Conservation (phyloP, 2,888 invertebrate species). For the Drosophila monieri region DNA sequence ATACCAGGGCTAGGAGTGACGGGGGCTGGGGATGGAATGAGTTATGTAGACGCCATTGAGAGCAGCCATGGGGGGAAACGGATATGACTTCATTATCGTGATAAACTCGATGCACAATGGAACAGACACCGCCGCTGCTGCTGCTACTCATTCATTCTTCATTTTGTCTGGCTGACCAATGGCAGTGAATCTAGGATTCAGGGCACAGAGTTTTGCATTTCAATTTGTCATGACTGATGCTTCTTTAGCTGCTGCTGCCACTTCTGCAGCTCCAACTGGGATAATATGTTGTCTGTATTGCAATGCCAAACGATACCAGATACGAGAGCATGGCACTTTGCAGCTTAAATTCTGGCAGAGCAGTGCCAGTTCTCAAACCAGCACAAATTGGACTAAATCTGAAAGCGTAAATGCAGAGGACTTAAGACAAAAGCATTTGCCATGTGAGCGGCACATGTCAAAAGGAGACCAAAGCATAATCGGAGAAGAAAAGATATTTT, state of each 20-base stretch:
- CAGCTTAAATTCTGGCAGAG: conserved; percentile 33
- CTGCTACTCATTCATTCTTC: conserved; percentile 36
- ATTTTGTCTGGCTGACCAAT: conserved; percentile 43
- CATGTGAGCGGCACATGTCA: conserved; percentile 45
- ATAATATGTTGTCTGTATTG: conserved; percentile 27
- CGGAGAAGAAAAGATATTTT: conserved; percentile 41
- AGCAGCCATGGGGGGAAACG: conserved; percentile 32
- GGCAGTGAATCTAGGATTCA: conserved; percentile 23
- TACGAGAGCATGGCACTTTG: conserved; percentile 24
- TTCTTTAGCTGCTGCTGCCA: conserved; percentile 18
- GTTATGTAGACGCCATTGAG: conserved; percentile 68
- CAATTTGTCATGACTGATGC: conserved; percentile 54
- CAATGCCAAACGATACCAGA: conserved; percentile 5
- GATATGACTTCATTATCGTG: conserved; percentile 75
- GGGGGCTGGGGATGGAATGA: conserved; percentile 38
- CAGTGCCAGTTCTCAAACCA: conserved; percentile 8
- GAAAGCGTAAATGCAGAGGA: conserved; percentile 34
- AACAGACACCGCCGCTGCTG: conserved; percentile 23
- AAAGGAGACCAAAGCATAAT: conserved; percentile 34
- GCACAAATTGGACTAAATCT: conserved; percentile 42
- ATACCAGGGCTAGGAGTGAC: neutral
- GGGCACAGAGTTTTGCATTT: conserved; percentile 51
- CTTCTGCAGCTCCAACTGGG: conserved; percentile 2
- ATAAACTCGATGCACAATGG: conserved; percentile 65
- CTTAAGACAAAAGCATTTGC: conserved; percentile 41